These are phyloP conservation scores for Drosophila tani DNA, from an alignment of 1,140 invertebrate species.

Conservation along the genomic window DNA sequence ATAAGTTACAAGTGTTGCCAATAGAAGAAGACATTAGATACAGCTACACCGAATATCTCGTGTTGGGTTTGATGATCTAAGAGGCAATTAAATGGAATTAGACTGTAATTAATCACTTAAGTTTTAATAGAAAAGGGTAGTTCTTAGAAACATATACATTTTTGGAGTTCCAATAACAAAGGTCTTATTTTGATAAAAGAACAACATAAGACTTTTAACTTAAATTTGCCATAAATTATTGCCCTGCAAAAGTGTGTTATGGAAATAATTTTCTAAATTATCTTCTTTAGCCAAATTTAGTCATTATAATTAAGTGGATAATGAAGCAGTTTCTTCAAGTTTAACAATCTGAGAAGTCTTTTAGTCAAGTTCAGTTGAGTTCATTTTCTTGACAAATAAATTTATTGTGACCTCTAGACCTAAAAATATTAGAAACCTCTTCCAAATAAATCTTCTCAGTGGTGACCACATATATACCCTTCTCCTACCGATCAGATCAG, in stretches of 20 bases:
- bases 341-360: constrained; percentile 21
- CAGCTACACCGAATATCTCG: not conserved
- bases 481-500: constrained; percentile 23
- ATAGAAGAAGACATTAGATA: constrained; percentile 29
- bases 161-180: not conserved
- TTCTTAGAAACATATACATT: not conserved
- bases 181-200: not conserved
- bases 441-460: constrained; percentile 11
- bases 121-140: not conserved
- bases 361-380: not conserved
- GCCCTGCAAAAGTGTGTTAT: not conserved
- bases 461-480: constrained; percentile 9
- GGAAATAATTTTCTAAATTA: constrained; percentile 10
- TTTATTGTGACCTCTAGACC: not conserved
- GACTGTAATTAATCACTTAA: constrained; percentile 7
- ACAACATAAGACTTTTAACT: not conserved
- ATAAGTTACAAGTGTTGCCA: constrained; percentile 12
- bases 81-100: constrained; percentile 25
- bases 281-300: constrained; percentile 7
- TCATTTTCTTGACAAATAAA: not conserved
- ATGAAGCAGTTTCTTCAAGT: constrained; percentile 9
- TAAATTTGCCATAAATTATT: constrained; percentile 3
- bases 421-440: not conserved
- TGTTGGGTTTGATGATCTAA: constrained; percentile 28
- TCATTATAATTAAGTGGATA: constrained; percentile 30